These are phyloP conservation scores for Xerus rutilus DNA, from an alignment of 2,797 vertebrate species.

Conservation along the genomic window DNA sequence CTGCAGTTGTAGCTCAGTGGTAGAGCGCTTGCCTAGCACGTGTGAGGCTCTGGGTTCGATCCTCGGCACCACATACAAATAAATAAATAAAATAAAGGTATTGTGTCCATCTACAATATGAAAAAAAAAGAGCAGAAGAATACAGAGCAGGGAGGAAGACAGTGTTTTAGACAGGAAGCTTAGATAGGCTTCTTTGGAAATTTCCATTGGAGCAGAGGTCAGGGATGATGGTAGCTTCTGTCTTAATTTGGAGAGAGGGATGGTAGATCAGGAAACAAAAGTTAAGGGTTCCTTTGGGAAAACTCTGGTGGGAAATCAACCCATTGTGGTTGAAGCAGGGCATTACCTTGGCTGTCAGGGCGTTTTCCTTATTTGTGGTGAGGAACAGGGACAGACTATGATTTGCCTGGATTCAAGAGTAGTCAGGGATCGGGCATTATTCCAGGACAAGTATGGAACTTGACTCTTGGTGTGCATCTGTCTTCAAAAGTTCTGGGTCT, in stretches of 20 bases:
- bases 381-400: not conserved
- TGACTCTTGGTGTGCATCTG: not conserved
- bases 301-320: not conserved
- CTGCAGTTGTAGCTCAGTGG: not conserved
- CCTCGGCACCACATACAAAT: no score
- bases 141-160: constrained; percentile 29
- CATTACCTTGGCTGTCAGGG: not conserved
- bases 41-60: no score
- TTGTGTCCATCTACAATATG: not conserved
- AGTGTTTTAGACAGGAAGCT: not conserved
- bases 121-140: not conserved
- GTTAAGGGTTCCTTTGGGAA: not conserved
- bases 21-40: no score
- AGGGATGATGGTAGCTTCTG: not conserved
- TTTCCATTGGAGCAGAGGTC: not conserved
- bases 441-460: not conserved
- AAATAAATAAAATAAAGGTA: no score
- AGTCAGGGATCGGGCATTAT: not conserved
- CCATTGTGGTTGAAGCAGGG: not conserved
- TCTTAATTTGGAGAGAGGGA: not conserved
- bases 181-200: not conserved
- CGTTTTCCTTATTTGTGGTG: not conserved
- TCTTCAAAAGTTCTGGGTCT: not conserved
- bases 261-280: not conserved
- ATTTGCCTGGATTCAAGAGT: not conserved